These are phyloP conservation scores for Sphaerophoria rueppellii DNA, from an alignment of 2,888 invertebrate genomes.

Conservation along the genomic window DNA sequence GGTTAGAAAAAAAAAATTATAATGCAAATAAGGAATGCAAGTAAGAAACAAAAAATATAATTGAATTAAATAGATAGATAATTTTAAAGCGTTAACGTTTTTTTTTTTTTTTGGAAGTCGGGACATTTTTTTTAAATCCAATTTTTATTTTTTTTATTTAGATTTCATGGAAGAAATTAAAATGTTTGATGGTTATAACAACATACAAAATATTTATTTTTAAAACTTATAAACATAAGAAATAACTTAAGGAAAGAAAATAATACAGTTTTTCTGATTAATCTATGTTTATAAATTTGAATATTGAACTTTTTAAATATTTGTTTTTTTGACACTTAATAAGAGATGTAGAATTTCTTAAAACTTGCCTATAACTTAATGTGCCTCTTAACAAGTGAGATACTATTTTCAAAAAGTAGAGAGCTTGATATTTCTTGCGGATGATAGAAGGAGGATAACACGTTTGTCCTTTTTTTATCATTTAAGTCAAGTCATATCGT, in stretches of 20 bases:
- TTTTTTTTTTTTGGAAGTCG: constrained; percentile 72
- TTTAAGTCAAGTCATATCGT: too few relatives aligned
- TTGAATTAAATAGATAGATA: constrained; percentile 44
- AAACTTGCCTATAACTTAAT: too few relatives aligned
- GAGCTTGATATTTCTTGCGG: too few relatives aligned
- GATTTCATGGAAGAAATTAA: constrained; percentile 9
- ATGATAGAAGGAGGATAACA: too few relatives aligned
- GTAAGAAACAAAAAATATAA: constrained; percentile 43
- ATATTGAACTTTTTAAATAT: too few relatives aligned
- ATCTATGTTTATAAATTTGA: too few relatives aligned
- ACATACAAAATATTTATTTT: neutral
- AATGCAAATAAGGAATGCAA: constrained; percentile 62
- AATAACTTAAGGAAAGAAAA: neutral
- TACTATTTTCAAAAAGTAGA: too few relatives aligned
- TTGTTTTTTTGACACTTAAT: too few relatives aligned
- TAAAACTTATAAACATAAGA: neutral
- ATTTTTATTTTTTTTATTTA: constrained; percentile 19
- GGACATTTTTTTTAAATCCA: constrained; percentile 65
- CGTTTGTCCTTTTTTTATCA: too few relatives aligned
- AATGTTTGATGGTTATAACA: neutral
- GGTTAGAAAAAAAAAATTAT: constrained; percentile 56
- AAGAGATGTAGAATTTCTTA: too few relatives aligned
- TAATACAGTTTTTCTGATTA: too few relatives aligned
- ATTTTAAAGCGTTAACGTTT: constrained; percentile 63
- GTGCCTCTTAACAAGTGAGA: too few relatives aligned